Percentiles rank a stretch among this genome's conserved stretches.
Evolutionary conservation across 2,888 invertebrate genomes (phyloP).

Genomic region (Podabrus alpinus): DNA sequence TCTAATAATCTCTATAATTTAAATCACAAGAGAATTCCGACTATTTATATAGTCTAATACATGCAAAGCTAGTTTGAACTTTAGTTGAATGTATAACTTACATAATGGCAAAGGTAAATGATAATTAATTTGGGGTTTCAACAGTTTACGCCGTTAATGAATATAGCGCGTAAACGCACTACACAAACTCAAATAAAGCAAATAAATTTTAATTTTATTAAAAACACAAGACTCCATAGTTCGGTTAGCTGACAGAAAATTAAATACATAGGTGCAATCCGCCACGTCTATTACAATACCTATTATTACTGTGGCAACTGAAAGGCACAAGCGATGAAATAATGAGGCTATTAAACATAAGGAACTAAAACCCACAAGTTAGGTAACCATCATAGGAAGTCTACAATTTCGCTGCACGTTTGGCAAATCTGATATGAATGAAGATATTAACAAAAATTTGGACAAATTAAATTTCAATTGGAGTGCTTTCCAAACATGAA

Average conservation of each 20-base stretch:
- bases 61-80: slow-evolving; percentile 25
- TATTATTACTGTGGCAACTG: not conserved
- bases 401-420: not conserved
- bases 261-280: not conserved
- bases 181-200: not conserved
- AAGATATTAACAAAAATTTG: not conserved
- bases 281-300: not conserved
- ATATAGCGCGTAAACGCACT: not conserved
- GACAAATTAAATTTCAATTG: not conserved
- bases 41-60: slow-evolving; percentile 29
- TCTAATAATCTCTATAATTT: slow-evolving; percentile 28
- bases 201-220: not conserved
- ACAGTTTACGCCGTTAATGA: slow-evolving; percentile 2
- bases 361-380: not conserved
- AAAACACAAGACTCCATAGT: not conserved
- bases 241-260: not conserved
- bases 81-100: slow-evolving; percentile 24
- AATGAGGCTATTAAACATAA: not conserved
- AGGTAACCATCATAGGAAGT: not conserved
- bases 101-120: slow-evolving; percentile 21
- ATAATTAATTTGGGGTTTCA: slow-evolving; percentile 22
- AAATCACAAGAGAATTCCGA: slow-evolving; percentile 27
- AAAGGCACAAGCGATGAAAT: not conserved
- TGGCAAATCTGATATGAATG: not conserved
- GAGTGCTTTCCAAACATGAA: not conserved